A percentile compares a stretch with the other conserved stretches of the same genome.
Conservation (phyloP, 2,797 vertebrate genomes). For the Bovichtus variegatus region DNA sequence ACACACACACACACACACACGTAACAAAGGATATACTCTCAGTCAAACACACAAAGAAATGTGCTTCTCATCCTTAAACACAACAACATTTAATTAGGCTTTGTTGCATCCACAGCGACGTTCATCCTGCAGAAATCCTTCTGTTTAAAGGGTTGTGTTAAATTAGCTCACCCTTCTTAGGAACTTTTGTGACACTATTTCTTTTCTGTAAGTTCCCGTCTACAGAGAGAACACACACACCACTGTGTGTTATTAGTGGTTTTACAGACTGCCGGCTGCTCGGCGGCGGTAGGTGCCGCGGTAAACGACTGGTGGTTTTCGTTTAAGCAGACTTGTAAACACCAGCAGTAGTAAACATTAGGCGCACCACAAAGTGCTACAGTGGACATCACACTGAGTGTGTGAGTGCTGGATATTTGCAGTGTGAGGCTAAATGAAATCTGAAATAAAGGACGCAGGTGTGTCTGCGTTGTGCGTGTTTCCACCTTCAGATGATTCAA, state of each 20-base stretch:
- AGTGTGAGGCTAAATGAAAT: conserved; percentile 18
- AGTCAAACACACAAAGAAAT: conserved; percentile 59
- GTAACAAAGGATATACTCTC: conserved; percentile 24
- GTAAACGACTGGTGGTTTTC: conserved; percentile 62
- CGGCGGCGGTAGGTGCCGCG: conserved; percentile 62
- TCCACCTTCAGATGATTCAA: background rate
- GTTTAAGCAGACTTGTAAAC: conserved; percentile 79
- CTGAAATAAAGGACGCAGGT: conserved; percentile 48
- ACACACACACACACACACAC: conserved; percentile 8
- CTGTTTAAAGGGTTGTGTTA: conserved; percentile 37
- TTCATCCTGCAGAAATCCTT: conserved; percentile 38
- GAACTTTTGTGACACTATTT: conserved; percentile 57
- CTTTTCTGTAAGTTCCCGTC: conserved; percentile 22
- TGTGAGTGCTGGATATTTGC: conserved; percentile 44
- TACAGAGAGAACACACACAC: conserved; percentile 30
- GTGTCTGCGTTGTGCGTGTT: conserved; percentile 1
- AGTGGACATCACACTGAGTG: conserved; percentile 50
- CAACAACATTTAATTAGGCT: conserved; percentile 64
- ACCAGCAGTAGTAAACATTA: conserved; percentile 71
- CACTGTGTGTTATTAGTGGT: conserved; percentile 57
- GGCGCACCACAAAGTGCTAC: conserved; percentile 54
- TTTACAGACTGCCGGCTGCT: conserved; percentile 68
- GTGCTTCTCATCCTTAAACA: conserved; percentile 59
- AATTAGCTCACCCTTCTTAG: too few relatives aligned
- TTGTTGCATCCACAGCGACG: conserved; percentile 54